A percentile compares a stretch with the other conserved stretches of the same genome.
These are phyloP conservation scores for Parazoanthus swiftii DNA, from an alignment of 92 coral and sea anemone species.

Conservation along the genomic window DNA sequence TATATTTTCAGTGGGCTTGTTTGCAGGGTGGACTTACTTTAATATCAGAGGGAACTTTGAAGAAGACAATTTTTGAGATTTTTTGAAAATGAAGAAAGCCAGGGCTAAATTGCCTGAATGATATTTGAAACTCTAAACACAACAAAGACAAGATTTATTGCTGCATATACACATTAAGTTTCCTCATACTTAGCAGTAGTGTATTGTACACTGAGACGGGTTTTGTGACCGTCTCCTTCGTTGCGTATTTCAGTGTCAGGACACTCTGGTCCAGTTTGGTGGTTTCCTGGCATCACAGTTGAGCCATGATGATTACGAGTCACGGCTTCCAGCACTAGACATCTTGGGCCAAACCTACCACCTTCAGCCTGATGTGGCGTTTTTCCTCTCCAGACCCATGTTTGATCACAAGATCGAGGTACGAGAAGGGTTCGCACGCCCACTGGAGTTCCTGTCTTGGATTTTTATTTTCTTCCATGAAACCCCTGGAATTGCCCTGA, in stretches of 20 bases:
- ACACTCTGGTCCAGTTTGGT: constrained; percentile 96
- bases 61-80: too few relatives aligned
- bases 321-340: constrained; percentile 79
- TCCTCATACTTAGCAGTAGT: too few relatives aligned
- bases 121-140: too few relatives aligned
- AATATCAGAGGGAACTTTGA: too few relatives aligned
- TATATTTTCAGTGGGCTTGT: too few relatives aligned
- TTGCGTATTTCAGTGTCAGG: constrained; percentile 75
- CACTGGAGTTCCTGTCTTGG: background rate
- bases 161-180: too few relatives aligned
- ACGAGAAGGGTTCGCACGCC: background rate
- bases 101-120: too few relatives aligned
- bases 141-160: too few relatives aligned
- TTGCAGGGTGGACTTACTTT: too few relatives aligned
- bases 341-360: constrained; percentile 84
- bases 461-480: background rate
- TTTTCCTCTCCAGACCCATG: constrained; percentile 95
- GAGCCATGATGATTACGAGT: constrained; percentile 89
- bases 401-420: constrained; percentile 94
- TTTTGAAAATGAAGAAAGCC: too few relatives aligned
- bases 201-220: background rate
- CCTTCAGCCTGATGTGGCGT: constrained; percentile 92
- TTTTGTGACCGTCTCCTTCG: background rate
- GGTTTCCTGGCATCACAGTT: constrained; percentile 95
- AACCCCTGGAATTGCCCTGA: background rate